Base-by-base conservation (phyloP, 2,113 vertebrate species). In the Percopsis transmontana region DNA sequence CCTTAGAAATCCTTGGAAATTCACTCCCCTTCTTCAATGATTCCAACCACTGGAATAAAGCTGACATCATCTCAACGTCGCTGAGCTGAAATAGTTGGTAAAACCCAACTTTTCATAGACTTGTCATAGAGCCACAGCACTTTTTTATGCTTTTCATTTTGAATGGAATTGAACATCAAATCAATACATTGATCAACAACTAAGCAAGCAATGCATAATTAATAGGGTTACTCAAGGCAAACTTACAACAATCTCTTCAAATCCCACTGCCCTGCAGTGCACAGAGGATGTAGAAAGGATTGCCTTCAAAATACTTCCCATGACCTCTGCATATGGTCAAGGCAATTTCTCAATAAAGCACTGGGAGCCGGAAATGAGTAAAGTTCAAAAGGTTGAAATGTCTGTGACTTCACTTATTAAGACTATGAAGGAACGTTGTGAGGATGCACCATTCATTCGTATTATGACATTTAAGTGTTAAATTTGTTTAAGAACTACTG, bases 291-390 rank as follows among this genome's bases (percentile, higher is more conserved):
- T 74, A 9, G 53, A 80, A 62, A 78, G 77, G 83, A 81, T 74
- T 74, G 66, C 84, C 81, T 79, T 50, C 76, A 72, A 80, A 88
- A 83, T 80, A 66, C 76, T 92, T 92, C 92, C 91, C 91, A 93
- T 90, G 90, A 90, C 88, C 91, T 68, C 77, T 80, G 66, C 87
- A 89, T 88, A 81, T 91, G 90, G 85, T 82, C 79, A 80, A 80
- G 82, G 76, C 71, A 68, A 75, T 78, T 91, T 89, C 90, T 88
- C 86, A 87, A 80, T 82, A 69, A 73, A 83, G 73, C 74, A 74
- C 66, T 45, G 79, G 75, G 76, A 74, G 86, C 91, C 92, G 91
- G 92, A 93, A 92, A 92, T 91, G 85, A 90, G 82, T 54, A 41
- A 66, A 71, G 82, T 85, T 91, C 85, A 88, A 82, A 81, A 90